Base-by-base conservation (phyloP, 2,888 invertebrate genomes). In the Andrena flavipes region DNA sequence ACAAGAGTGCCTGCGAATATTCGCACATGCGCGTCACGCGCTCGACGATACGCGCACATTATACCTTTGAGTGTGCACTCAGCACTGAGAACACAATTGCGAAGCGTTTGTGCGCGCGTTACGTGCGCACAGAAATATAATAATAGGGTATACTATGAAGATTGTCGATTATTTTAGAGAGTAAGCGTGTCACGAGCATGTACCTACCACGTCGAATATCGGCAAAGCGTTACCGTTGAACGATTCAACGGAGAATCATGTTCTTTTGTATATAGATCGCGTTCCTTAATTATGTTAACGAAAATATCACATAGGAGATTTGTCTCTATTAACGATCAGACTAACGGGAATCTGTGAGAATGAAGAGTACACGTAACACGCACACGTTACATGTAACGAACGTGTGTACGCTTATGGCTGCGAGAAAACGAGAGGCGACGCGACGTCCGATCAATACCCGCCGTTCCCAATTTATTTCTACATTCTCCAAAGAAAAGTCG, bases 191-290 rank as follows among this genome's bases (percentile, higher is more conserved):
- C 23, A 16, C 71, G 35, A 59, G 26, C 30, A 13, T 30, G 42
- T 35, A 71, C 59, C n/a, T 16, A n/a, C 48, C n/a, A 16, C 35
- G 72, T 33, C 48, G 33, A 49, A 23, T 70, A 30, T 76, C 69
- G 68, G 62, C n/a, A 23, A 35, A 51, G 26, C 26, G 49, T n/a
- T 49, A 26, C 20, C 23, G 26, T 29, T 42, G 42, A 42, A 60
- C 20, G n/a, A 59, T 26, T 35, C 48, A n/a, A 63, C n/a, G 29
- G 16, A 84, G 83, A 70, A 76, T 76, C 85, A 67, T 75, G 74
- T 84, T 89, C 84, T 88, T 89, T 89, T 91, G 91, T 91, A 91
- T 78, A 91, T 91, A 92, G 84, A 82, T 85, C 88, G 76, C 82
- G 88, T 89, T 73, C 68, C 71, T 87, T 86, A 79, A 84, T 88